These are phyloP conservation scores for Gonocerus acuteangulatus DNA, from an alignment of 2,888 invertebrate genomes.

Conservation along the genomic window DNA sequence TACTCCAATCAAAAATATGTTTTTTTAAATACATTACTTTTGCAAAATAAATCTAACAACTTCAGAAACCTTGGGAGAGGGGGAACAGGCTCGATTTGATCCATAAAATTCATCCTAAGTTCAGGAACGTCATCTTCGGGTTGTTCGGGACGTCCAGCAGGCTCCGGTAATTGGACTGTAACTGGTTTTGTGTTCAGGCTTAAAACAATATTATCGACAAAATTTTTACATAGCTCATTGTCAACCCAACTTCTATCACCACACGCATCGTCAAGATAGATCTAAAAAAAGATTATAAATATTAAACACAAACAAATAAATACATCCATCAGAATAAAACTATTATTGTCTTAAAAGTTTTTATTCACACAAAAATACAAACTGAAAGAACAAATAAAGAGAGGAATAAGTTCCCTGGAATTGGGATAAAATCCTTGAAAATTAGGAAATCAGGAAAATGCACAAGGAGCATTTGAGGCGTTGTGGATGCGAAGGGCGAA, in stretches of 20 bases:
- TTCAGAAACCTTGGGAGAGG: slow-evolving; percentile 50
- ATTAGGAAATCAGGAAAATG: too few relatives aligned
- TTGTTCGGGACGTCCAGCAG: slow-evolving; percentile 31
- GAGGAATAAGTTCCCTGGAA: too few relatives aligned
- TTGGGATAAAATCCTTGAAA: too few relatives aligned
- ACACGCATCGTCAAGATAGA: slow-evolving; percentile 89
- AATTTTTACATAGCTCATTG: slow-evolving; percentile 77
- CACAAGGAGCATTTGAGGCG: too few relatives aligned
- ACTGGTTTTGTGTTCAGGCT: slow-evolving; percentile 75
- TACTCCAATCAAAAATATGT: too few relatives aligned
- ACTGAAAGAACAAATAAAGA: too few relatives aligned
- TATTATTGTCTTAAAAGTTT: not conserved
- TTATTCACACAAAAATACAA: not conserved
- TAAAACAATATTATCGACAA: slow-evolving; percentile 83
- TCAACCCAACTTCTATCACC: slow-evolving; percentile 93
- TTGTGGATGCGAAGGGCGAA: too few relatives aligned
- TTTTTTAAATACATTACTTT: too few relatives aligned
- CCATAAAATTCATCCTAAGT: slow-evolving; percentile 29
- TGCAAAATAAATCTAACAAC: too few relatives aligned
- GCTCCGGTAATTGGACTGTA: slow-evolving; percentile 44
- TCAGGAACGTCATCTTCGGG: slow-evolving; percentile 34
- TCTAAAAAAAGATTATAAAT: slow-evolving; percentile 46
- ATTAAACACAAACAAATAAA: too few relatives aligned
- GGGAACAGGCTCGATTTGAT: slow-evolving; percentile 37
- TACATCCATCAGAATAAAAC: slow-evolving; percentile 9